These are phyloP conservation scores for Ctenomys sociabilis DNA, from an alignment of 2,113 vertebrate species.

Conservation along the genomic window DNA sequence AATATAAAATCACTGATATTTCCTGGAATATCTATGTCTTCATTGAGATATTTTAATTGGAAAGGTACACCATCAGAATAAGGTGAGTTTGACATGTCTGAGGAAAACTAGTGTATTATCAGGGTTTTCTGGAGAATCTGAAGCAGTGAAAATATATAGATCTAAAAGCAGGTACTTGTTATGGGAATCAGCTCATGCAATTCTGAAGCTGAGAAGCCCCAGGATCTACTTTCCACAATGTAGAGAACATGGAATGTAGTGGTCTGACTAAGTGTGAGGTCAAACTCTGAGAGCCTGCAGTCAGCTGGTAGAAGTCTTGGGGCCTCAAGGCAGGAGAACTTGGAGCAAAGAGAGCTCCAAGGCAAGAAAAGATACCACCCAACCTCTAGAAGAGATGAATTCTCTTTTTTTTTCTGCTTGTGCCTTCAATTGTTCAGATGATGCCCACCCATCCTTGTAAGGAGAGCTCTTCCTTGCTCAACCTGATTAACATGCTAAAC, in stretches of 20 bases:
- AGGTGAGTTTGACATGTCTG: not conserved
- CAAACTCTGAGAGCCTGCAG: not conserved
- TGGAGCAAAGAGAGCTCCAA: too few species aligned
- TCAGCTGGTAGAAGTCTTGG: not conserved
- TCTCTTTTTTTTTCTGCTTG: not conserved
- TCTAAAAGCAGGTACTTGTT: not conserved
- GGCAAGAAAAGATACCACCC: not conserved
- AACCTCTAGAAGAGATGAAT: not conserved
- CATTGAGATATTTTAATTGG: not conserved
- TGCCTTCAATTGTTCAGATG: not conserved
- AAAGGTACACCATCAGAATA: not conserved
- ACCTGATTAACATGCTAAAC: not conserved
- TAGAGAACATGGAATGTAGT: not conserved
- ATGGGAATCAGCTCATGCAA: not conserved
- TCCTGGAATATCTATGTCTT: not conserved
- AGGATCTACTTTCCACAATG: not conserved
- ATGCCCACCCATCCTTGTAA: too few species aligned
- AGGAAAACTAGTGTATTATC: not conserved
- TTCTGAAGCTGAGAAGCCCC: not conserved
- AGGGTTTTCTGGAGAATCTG: not conserved
- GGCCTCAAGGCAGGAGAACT: not conserved
- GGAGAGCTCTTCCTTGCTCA: not conserved
- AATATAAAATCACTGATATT: not conserved
- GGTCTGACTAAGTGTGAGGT: accelerated
- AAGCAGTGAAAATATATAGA: not conserved